These are phyloP conservation scores for Salvator merianae DNA, from an alignment of 2,113 vertebrate species.

Conservation along the genomic window DNA sequence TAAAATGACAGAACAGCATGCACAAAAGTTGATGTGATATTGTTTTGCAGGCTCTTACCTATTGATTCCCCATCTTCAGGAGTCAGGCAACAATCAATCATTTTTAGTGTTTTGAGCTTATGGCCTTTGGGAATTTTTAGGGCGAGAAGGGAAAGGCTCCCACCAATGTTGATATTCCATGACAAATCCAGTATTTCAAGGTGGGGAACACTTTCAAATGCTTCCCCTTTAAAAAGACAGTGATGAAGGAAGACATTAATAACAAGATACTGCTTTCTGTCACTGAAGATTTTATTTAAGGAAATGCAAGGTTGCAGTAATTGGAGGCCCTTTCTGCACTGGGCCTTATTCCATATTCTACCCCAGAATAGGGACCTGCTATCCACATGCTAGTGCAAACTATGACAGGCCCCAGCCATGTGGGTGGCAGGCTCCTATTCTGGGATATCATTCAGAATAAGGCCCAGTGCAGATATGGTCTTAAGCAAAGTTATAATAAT, in stretches of 20 bases:
- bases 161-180: conserved; percentile 85
- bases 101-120: conserved; percentile 77
- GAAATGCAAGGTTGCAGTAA: not conserved
- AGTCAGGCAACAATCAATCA: conserved; percentile 82
- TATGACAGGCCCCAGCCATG: too few species aligned
- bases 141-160: conserved; percentile 77
- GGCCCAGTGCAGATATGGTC: too few species aligned
- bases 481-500: not conserved
- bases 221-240: conserved; percentile 73
- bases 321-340: not conserved
- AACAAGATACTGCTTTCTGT: too few species aligned
- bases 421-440: too few species aligned
- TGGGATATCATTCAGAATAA: too few species aligned
- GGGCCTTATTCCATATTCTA: too few species aligned
- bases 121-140: conserved; percentile 67
- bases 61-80: conserved; percentile 77
- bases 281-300: too few species aligned
- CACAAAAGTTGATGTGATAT: not conserved
- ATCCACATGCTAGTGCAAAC: too few species aligned
- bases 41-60: conserved; percentile 67
- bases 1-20: not conserved
- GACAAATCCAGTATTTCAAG: conserved; percentile 87
- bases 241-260: too few species aligned
- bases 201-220: conserved; percentile 71
- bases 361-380: too few species aligned